Base-by-base conservation (phyloP, 2,888 invertebrate genomes). In the Chloromyia formosa region DNA sequence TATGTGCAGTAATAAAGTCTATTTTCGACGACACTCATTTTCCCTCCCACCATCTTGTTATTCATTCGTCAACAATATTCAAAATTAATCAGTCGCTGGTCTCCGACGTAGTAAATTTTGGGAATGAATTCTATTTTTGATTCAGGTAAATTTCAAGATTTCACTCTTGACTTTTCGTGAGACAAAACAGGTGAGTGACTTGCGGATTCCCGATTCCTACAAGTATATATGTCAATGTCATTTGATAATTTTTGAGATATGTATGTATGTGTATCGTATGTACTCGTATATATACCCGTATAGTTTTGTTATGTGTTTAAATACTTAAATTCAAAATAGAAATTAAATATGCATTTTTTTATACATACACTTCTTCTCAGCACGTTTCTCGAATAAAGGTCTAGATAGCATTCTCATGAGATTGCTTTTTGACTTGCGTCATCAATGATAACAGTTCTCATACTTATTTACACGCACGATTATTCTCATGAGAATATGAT, bases 231-330 rank as follows among this genome's bases (percentile, higher is more conserved):
- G 66, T 66, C 66, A 66, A 66, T 66, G 66, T 66, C 45, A 45
- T 66, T 66, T 66, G 42, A 66, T 66, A 66, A 56, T 35, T 66
- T 66, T 49, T 20, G 45, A 49, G 66, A 20, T 49, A 22, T 49
- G 14, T 4, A 35, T 35, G 27, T 7, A 35, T 35, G 7, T 35
- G 2, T 4, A 35, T 35, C 27, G 27, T n/a, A n/a, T n/a, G n/a
- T n/a, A n/a, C n/a, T n/a, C n/a, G n/a, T n/a, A n/a, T n/a, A n/a
- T n/a, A n/a, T n/a, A n/a, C n/a, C n/a, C n/a, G n/a, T n/a, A n/a
- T n/a, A n/a, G n/a, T n/a, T n/a, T n/a, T n/a, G n/a, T n/a, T n/a
- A n/a, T n/a, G n/a, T n/a, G n/a, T n/a, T n/a, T n/a, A n/a, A n/a
- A n/a, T n/a, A n/a, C n/a, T n/a, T n/a, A n/a, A n/a, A n/a, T n/a